These are phyloP conservation scores for Stenodera caucasica DNA, from an alignment of 2,888 invertebrate species.

Conservation along the genomic window DNA sequence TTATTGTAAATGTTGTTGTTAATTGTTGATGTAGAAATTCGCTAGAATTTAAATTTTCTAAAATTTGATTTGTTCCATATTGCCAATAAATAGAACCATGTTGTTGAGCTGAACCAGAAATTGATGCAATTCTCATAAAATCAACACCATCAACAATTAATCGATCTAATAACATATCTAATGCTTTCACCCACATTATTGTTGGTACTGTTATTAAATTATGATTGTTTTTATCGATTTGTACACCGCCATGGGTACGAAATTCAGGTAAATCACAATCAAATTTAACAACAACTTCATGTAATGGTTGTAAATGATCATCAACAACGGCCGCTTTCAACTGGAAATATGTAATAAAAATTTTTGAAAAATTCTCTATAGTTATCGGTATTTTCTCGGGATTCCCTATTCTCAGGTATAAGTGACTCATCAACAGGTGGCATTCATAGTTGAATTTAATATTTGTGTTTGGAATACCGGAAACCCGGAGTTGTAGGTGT, in stretches of 20 bases:
- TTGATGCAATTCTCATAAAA: conserved; percentile 76
- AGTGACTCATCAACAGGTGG: conserved; percentile 41
- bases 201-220: conserved; percentile 76
- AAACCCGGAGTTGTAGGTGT: not conserved
- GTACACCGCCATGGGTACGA: conserved; percentile 67
- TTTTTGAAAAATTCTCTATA: too few relatives aligned
- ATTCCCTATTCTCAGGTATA: conserved; percentile 1
- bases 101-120: conserved; percentile 96
- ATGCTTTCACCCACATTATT: conserved; percentile 93
- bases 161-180: conserved; percentile 87
- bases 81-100: conserved; percentile 98
- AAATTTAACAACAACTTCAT: conserved; percentile 84
- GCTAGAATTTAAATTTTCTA: conserved; percentile 69
- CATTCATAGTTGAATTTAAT: conserved; percentile 22
- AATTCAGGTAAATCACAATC: conserved; percentile 94
- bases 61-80: conserved; percentile 66
- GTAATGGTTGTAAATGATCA: conserved; percentile 70
- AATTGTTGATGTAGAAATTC: conserved; percentile 84
- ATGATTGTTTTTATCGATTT: conserved; percentile 58
- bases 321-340: conserved; percentile 86
- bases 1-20: conserved; percentile 72
- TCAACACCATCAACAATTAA: conserved; percentile 80
- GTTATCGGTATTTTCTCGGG: too few relatives aligned
- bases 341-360: conserved; percentile 59
- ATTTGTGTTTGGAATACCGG: not conserved